phyloP scores from a whole-genome alignment of 2,113 vertebrate species.

The Thalassoma bifasciatum region DNA sequence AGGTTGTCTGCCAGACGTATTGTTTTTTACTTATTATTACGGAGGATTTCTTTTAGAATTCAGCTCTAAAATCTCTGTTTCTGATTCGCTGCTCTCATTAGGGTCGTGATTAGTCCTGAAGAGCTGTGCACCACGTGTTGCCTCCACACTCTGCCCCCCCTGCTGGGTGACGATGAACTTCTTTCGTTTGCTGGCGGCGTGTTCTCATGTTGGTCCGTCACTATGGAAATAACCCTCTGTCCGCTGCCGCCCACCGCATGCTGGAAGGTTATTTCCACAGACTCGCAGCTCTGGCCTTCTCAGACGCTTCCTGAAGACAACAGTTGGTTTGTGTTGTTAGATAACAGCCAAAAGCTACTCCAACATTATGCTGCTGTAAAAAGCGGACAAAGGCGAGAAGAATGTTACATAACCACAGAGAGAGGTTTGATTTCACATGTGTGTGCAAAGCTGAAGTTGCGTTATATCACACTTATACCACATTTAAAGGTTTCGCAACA shows the following conservation, averaged over 20 bases:
- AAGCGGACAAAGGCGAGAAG: not conserved
- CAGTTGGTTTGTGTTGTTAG: slow-evolving; percentile 21
- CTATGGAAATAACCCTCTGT: slow-evolving; percentile 85
- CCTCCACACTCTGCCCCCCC: slow-evolving; percentile 80
- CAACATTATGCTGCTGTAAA: not conserved
- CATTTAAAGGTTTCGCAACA: too few relatives aligned
- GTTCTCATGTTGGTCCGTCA: slow-evolving; percentile 79
- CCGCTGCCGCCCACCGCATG: slow-evolving; percentile 74
- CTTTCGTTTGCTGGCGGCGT: slow-evolving; percentile 69
- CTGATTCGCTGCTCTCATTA: not conserved
- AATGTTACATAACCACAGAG: slow-evolving; percentile 13
- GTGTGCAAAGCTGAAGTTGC: not conserved
- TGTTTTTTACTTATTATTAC: too few relatives aligned
- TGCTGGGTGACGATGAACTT: slow-evolving; percentile 83
- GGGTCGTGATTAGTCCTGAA: not conserved
- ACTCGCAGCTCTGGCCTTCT: slow-evolving; percentile 70
- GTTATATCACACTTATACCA: not conserved
- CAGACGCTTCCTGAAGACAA: slow-evolving; percentile 65
- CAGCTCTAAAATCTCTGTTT: not conserved
- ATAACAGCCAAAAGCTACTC: slow-evolving; percentile 12
- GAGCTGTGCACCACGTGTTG: not conserved
- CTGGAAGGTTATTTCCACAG: slow-evolving; percentile 67
- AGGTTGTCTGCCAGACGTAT: not conserved
- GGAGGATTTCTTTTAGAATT: too few relatives aligned
- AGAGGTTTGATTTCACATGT: not conserved